Evolutionary conservation across 2,797 vertebrate species (phyloP).

Genomic region (Hippoglossus hippoglossus): DNA sequence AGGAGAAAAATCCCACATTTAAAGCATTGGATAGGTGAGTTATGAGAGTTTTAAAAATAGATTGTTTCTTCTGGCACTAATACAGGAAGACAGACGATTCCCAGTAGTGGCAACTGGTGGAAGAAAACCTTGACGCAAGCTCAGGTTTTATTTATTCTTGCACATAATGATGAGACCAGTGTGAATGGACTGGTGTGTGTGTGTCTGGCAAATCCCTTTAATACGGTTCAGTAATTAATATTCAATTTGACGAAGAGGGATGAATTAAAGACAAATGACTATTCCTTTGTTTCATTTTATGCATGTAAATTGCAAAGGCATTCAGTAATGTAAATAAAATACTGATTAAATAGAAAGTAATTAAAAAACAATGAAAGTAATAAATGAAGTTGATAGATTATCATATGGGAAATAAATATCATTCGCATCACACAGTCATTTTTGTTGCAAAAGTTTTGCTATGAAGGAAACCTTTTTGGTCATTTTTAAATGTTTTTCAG

Average conservation of each 20-base stretch:
- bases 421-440: too few relatives aligned
- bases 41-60: constrained; percentile 48
- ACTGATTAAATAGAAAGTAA: too few relatives aligned
- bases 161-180: constrained; percentile 14
- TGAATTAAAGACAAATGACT: background rate
- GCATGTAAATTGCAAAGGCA: background rate
- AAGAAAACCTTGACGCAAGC: constrained; percentile 34
- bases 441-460: background rate
- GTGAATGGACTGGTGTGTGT: constrained; percentile 6
- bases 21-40: constrained; percentile 55
- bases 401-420: background rate
- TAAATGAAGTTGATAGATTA: background rate
- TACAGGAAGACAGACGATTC: too few relatives aligned
- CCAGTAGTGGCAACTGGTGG: constrained; percentile 28
- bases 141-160: constrained; percentile 18
- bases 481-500: too few relatives aligned
- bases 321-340: background rate
- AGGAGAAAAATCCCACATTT: constrained; percentile 45
- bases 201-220: constrained; percentile 4
- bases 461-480: too few relatives aligned
- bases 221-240: constrained; percentile 15
- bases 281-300: background rate
- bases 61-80: background rate
- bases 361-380: too few relatives aligned
- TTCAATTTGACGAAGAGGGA: constrained; percentile 1